Conservation (phyloP, 2,797 vertebrate genomes). For the Mionectes olivaceus region DNA sequence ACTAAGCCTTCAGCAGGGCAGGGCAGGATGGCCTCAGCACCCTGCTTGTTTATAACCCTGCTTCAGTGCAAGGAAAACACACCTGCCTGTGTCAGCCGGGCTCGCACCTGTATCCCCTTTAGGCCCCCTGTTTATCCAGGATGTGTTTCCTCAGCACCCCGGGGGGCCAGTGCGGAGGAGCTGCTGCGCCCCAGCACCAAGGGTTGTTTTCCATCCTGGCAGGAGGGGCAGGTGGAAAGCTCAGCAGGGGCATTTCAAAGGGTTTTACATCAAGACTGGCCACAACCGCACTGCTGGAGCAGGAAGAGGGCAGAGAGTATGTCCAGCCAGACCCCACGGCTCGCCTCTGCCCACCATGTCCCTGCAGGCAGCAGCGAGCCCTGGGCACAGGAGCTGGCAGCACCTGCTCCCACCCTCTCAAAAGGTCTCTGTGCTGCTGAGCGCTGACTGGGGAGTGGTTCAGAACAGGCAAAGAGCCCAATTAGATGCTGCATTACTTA, state of each 20-base stretch:
- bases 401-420: accelerated
- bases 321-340: accelerated
- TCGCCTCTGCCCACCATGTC: not conserved
- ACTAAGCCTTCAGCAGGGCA: not conserved
- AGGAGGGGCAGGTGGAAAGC: not conserved
- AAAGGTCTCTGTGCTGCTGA: not conserved
- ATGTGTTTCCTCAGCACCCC: not conserved
- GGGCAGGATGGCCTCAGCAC: conserved; percentile 14
- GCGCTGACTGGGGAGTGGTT: not conserved
- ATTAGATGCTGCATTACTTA: not conserved
- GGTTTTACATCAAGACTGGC: not conserved
- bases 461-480: not conserved
- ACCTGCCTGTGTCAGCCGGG: conserved; percentile 33
- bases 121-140: not conserved
- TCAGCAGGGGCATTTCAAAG: conserved; percentile 1
- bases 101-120: conserved; percentile 31
- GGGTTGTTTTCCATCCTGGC: conserved; percentile 11
- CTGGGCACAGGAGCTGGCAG: not conserved
- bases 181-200: not conserved
- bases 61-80: conserved; percentile 66
- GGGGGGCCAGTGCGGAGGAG: not conserved
- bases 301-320: not conserved
- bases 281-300: not conserved
- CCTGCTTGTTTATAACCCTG: conserved; percentile 50
- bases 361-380: not conserved